These are phyloP conservation scores for Monodelphis domestica DNA, from an alignment of 2,797 vertebrate species.

Conservation along the genomic window DNA sequence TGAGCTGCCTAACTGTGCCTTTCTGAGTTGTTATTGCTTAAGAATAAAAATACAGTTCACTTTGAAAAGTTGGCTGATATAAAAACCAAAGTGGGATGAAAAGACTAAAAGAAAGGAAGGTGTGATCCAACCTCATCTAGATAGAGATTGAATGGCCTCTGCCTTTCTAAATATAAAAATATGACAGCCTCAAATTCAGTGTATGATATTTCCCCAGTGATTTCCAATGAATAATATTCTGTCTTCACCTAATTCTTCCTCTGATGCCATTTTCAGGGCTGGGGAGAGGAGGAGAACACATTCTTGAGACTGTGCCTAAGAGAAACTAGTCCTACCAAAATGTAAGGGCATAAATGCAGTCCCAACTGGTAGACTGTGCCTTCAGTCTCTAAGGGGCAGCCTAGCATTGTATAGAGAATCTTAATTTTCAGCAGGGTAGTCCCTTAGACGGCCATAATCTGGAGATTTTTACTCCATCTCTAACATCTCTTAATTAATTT, in stretches of 20 bases:
- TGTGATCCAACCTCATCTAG: background rate
- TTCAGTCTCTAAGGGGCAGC: background rate
- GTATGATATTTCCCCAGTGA: background rate
- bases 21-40: background rate
- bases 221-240: background rate
- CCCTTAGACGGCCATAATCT: background rate
- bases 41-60: background rate
- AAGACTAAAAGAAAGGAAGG: background rate
- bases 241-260: background rate
- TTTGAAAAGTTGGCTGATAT: background rate
- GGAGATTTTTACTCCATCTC: background rate
- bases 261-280: background rate
- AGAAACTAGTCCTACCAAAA: background rate
- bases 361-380: background rate
- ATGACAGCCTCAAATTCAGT: background rate
- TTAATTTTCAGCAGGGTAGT: background rate
- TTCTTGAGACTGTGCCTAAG: background rate
- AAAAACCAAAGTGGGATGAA: background rate
- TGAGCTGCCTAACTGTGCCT: no score
- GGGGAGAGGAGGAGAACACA: no score
- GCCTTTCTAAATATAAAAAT: background rate
- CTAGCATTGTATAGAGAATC: background rate
- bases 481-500: slow-evolving; percentile 19
- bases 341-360: background rate
- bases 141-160: background rate